A percentile compares a stretch with the other conserved stretches of the same genome.
Conservation (phyloP, 2,888 invertebrate species). For the Mechanitis mazaeus region DNA sequence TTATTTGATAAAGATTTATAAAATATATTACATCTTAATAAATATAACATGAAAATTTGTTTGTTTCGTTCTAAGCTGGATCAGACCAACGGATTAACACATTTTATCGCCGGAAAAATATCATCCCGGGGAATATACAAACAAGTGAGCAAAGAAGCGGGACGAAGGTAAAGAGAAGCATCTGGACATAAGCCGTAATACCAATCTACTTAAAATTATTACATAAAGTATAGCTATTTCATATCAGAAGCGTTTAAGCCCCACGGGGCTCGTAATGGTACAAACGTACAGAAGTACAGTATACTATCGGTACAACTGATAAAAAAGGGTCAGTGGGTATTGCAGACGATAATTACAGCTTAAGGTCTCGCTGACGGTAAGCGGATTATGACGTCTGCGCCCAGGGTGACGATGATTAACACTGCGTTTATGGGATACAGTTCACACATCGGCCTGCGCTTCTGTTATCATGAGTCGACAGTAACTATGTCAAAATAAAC, state of each 20-base stretch:
- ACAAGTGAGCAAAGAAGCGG: too few species aligned
- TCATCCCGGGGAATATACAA: too few species aligned
- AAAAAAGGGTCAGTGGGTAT: conserved; percentile 40
- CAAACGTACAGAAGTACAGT: conserved; percentile 13
- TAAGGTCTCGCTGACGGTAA: conserved; percentile 46
- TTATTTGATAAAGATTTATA: too few species aligned
- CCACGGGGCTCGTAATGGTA: conserved; percentile 1
- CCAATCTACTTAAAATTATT: neutral
- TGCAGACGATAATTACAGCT: conserved; percentile 47
- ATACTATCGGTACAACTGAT: conserved; percentile 26
- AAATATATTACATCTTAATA: too few species aligned
- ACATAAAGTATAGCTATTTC: neutral
- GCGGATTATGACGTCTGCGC: conserved; percentile 44
- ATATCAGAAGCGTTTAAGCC: neutral
- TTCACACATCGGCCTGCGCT: neutral
- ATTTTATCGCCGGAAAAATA: too few species aligned
- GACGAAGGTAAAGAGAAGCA: too few species aligned
- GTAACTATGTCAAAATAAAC: too few species aligned
- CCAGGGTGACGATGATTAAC: conserved; percentile 32
- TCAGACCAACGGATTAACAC: too few species aligned
- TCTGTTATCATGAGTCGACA: too few species aligned
- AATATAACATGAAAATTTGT: too few species aligned
- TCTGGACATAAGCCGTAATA: neutral
- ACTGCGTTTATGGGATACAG: neutral
- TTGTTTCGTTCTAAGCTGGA: too few species aligned